These are phyloP conservation scores for Sebastolobus altivelis DNA, from an alignment of 2,797 vertebrate species.

Conservation along the genomic window DNA sequence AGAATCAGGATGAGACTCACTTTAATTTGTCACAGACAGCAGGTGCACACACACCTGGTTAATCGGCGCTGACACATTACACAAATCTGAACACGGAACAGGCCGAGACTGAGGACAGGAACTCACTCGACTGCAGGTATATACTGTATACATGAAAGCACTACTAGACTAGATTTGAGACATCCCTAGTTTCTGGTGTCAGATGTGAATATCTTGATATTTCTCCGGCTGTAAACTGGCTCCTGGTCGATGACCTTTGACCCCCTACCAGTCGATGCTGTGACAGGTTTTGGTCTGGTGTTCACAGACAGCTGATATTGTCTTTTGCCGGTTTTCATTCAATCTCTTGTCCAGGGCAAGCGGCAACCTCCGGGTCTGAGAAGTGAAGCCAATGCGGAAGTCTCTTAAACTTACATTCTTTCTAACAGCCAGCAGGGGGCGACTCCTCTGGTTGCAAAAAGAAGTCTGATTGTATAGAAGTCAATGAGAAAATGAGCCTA, in stretches of 20 bases:
- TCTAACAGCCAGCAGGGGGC: no score
- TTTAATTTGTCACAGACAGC: no score
- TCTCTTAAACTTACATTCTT: no score
- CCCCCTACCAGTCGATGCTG: background rate
- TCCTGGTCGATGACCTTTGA: background rate
- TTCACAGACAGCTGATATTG: background rate
- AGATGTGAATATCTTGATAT: background rate
- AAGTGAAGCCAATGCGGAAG: no score
- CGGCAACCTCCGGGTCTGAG: no score
- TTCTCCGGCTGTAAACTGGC: background rate
- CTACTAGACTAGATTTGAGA: background rate
- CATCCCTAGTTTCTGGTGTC: background rate
- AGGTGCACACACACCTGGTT: slow-evolving; percentile 1
- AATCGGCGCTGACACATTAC: background rate
- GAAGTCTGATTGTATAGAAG: no score
- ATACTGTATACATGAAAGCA: background rate
- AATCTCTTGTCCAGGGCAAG: no score
- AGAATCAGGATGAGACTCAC: background rate
- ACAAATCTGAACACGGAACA: background rate
- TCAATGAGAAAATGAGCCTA: no score
- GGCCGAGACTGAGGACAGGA: background rate
- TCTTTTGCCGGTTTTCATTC: accelerated
- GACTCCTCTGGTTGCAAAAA: no score
- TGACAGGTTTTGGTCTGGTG: background rate
- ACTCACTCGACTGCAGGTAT: background rate